phyloP scores from a whole-genome alignment of 2,888 invertebrate species.

The Spatulosminthurus flaviceps region DNA sequence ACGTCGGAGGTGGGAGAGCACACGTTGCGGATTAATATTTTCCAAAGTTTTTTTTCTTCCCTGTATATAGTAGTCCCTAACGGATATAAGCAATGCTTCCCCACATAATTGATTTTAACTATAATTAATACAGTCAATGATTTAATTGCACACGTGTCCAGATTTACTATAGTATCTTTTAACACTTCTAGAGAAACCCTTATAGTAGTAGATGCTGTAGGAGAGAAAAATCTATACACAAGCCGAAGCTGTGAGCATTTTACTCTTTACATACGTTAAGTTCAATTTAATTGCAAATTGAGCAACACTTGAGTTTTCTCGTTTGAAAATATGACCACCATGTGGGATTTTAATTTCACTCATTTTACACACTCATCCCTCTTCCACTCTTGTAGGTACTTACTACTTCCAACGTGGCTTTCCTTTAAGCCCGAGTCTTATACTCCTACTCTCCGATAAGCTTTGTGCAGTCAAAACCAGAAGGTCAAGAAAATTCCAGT shows the following conservation, averaged over 20 bases:
- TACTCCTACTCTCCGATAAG: not conserved
- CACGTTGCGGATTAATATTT: not conserved
- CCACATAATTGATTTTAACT: slow-evolving; percentile 33
- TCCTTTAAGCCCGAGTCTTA: not conserved
- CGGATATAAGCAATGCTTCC: not conserved
- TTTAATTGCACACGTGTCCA: not conserved
- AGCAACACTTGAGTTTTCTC: not conserved
- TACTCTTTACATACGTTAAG: not conserved
- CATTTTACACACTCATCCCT: slow-evolving; percentile 33
- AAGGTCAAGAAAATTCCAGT: not conserved
- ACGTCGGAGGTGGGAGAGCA: too few species aligned
- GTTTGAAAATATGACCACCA: slow-evolving; percentile 33
- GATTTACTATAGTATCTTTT: not conserved
- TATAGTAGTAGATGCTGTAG: too few species aligned
- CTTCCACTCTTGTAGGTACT: not conserved
- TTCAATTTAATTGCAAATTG: slow-evolving; percentile 44
- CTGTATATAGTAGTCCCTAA: not conserved
- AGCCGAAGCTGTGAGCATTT: not conserved
- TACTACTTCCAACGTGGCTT: not conserved
- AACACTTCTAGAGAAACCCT: too few species aligned
- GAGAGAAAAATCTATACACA: too few species aligned
- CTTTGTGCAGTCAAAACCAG: slow-evolving; percentile 14
- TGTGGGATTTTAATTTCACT: slow-evolving; percentile 41
- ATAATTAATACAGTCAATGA: slow-evolving; percentile 20
- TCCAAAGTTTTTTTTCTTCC: not conserved